A percentile compares a stretch with the other conserved stretches of the same genome.
Conservation (phyloP, 2,888 invertebrate genomes). For the Actias luna region DNA sequence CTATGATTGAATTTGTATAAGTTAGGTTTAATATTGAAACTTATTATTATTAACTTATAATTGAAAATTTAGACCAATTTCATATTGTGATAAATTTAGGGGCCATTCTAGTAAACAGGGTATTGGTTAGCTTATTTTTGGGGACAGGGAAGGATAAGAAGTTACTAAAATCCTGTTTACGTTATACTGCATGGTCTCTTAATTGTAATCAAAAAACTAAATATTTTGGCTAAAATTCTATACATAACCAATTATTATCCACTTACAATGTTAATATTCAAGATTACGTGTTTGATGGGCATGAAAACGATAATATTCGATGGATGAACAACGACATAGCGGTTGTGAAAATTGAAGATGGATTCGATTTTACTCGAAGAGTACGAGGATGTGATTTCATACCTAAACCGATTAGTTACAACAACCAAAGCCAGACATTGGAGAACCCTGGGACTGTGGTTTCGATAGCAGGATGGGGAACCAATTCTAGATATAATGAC, state of each 20-base stretch:
- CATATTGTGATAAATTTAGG: too few relatives aligned
- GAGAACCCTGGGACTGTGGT: conserved; percentile 61
- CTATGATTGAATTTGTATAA: not conserved
- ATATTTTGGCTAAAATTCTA: not conserved
- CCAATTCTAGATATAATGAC: conserved; percentile 59
- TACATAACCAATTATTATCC: not conserved
- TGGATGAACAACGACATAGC: conserved; percentile 77
- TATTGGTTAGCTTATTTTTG: too few relatives aligned
- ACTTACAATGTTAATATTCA: conserved; percentile 12
- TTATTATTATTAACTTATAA: too few relatives aligned
- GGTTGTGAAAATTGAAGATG: conserved; percentile 65
- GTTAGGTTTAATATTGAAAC: not conserved
- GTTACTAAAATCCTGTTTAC: too few relatives aligned
- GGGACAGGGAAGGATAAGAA: too few relatives aligned
- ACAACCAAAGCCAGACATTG: conserved; percentile 62
- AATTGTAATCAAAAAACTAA: not conserved
- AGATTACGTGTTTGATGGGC: conserved; percentile 72
- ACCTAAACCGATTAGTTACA: conserved; percentile 64
- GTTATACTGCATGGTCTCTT: too few relatives aligned
- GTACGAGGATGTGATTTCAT: conserved; percentile 65
- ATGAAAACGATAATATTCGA: conserved; percentile 68
- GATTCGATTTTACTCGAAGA: conserved; percentile 62
- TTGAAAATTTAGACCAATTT: too few relatives aligned
- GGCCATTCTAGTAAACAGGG: too few relatives aligned
- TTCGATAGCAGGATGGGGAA: conserved; percentile 67